Percentiles rank a stretch among this genome's conserved stretches.
Evolutionary conservation across 30 jellyfish, hydroid and myxozoan genomes (phyloP).

Genomic region (Chironex yamaguchii): DNA sequence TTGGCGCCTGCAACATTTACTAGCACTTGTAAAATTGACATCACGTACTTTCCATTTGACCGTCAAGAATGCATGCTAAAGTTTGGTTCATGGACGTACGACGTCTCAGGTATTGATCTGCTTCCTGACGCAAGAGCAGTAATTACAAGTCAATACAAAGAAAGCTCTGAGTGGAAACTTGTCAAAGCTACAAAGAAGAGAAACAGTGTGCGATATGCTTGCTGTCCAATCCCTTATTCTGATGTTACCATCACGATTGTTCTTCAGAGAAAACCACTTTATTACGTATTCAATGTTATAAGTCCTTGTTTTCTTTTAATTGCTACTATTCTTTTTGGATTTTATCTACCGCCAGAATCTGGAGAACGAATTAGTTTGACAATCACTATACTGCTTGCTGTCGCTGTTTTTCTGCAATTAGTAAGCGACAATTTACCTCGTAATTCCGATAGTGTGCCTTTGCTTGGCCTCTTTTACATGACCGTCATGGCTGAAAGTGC

Average conservation of each 20-base stretch:
- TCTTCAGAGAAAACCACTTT: constrained; percentile 85
- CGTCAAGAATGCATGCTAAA: constrained; percentile 81
- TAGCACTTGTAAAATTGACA: constrained; percentile 87
- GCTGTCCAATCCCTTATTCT: constrained; percentile 80
- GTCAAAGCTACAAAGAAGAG: constrained; percentile 20
- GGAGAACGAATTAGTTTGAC: constrained; percentile 93
- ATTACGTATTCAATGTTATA: constrained; percentile 81
- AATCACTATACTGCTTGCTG: constrained; percentile 88
- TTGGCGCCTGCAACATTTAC: constrained; percentile 87
- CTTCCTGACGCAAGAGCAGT: constrained; percentile 54
- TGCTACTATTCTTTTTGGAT: constrained; percentile 75
- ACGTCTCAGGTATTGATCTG: constrained; percentile 70
- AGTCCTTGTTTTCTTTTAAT: constrained; percentile 89
- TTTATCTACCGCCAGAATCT: constrained; percentile 95
- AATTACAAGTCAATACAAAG: constrained; percentile 68
- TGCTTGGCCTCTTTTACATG: constrained; percentile 85
- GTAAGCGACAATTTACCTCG: constrained; percentile 88
- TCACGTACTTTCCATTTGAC: constrained; percentile 92
- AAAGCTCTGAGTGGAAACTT: constrained; percentile 90
- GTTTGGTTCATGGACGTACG: constrained; percentile 96
- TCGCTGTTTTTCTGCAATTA: constrained; percentile 90
- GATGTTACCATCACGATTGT: constrained; percentile 78
- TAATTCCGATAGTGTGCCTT: constrained; percentile 87
- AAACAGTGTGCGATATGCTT: constrained; percentile 65
- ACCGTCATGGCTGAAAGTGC: constrained; percentile 93